Percentiles rank a stretch among this genome's conserved stretches.
These are phyloP conservation scores for Petrocephalus sullivani DNA, from an alignment of 2,797 vertebrate genomes.

Conservation along the genomic window DNA sequence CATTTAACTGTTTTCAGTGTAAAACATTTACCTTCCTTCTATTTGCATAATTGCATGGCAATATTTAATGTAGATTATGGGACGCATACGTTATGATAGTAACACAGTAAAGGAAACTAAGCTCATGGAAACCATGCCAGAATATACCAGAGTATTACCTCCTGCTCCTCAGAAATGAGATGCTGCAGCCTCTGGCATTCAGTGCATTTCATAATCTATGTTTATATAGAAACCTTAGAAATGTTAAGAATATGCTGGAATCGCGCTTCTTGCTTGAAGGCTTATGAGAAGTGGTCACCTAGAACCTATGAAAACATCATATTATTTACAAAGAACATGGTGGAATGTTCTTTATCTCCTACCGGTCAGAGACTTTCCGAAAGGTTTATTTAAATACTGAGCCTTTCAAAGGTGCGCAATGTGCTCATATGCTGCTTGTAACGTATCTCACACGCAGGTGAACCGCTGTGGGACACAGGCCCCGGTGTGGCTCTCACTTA, in stretches of 20 bases:
- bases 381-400: constrained; percentile 44
- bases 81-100: not conserved
- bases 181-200: not conserved
- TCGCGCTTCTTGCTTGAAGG: not conserved
- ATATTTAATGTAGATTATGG: not conserved
- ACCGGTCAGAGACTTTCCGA: constrained; percentile 22
- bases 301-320: constrained; percentile 17
- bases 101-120: not conserved
- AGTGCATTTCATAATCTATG: not conserved
- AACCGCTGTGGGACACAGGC: constrained; percentile 87
- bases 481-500: constrained; percentile 80
- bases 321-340: constrained; percentile 37
- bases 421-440: not conserved
- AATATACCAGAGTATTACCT: not conserved
- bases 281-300: not conserved
- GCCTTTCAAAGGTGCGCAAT: not conserved
- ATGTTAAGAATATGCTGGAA: not conserved
- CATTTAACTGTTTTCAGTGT: not conserved
- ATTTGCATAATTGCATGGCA: not conserved
- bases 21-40: not conserved
- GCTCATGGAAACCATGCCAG: not conserved
- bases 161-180: not conserved
- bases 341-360: constrained; percentile 45
- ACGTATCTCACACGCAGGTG: constrained; percentile 56
- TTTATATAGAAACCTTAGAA: not conserved